Evolutionary conservation across 30 jellyfish, hydroid and myxozoan species (phyloP), one percentile per base, ranked within the genome.

Genomic region (Mastigias papua): DNA sequence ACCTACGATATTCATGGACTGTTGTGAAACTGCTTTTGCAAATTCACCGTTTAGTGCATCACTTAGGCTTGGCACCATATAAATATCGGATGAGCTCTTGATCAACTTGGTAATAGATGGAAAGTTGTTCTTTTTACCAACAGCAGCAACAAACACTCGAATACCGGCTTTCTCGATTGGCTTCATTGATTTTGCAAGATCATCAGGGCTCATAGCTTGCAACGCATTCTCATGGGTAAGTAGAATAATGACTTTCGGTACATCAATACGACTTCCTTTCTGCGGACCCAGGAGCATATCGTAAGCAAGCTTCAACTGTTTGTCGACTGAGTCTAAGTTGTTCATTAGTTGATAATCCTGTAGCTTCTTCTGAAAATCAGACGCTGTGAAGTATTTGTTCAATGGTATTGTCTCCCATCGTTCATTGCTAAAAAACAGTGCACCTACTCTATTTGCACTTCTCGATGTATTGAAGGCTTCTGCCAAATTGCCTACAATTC

Each of bases 151-250:
- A 20, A 83, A 19, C 19, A 83, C 86, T 23, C 92, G 64, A 2
- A 83, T 69, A 32, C 92, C 92, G 49, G 92, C 76, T 78, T 69
- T 54, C 50, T 69, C 65, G 17, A 83, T 72, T 21, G 92, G 92
- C 25, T 62, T 66, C 92, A 83, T 83, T 48, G 86, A 82, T 17
- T 63, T 73, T 25, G 33, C 69, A 13, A 83, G 60, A 0, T 86
- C 86, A 11, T 82, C 51, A 7, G 34, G 49, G 69, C 70, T 67
- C 19, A 83, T 23, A 74, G 16, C 25, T 48, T 35, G 60, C 63
- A 83, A n/a, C 1, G 92, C 76, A 34, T 34, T 54, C 28, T 83
- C 92, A 33, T 86, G 88, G 1, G 94, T 86, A 2, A 86, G 51
- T 8, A 86, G 84, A 22, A 86, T 69, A 1, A 86, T 65, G 42